Evolutionary conservation across 2,113 vertebrate genomes (phyloP).

Genomic region (Rhinoderma darwinii): DNA sequence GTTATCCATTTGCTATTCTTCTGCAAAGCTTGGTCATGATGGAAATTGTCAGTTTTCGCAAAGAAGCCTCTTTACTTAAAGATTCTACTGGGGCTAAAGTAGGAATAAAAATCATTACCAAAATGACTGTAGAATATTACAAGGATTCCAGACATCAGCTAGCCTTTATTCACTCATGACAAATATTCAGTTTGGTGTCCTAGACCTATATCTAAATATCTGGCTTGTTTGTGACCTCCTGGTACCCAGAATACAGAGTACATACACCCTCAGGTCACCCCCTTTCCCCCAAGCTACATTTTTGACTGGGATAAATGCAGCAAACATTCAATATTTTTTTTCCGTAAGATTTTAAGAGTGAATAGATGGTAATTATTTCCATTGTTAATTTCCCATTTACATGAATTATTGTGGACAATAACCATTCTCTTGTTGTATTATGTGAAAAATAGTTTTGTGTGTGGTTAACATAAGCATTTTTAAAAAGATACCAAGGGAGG

Average conservation of each 20-base stretch:
- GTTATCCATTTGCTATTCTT: neutral
- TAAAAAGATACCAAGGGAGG: neutral
- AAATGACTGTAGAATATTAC: neutral
- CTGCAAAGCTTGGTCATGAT: neutral
- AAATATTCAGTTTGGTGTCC: too few relatives aligned
- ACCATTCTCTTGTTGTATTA: neutral
- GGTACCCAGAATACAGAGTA: too few relatives aligned
- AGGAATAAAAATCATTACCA: neutral
- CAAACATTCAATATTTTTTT: neutral
- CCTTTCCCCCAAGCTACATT: neutral
- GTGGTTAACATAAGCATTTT: neutral
- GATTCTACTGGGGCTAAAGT: neutral
- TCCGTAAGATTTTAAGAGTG: neutral
- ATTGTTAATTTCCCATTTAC: neutral
- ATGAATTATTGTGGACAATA: slow-evolving; percentile 3
- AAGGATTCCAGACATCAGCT: too few relatives aligned
- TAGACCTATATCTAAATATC: too few relatives aligned
- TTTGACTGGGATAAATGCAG: neutral
- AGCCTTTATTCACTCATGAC: too few relatives aligned
- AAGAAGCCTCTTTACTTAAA: neutral
- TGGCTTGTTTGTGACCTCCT: too few relatives aligned
- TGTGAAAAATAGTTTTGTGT: slow-evolving; percentile 2
- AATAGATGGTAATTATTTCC: neutral
- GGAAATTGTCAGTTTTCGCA: neutral
- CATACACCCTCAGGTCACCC: neutral